Conservation (phyloP, 2,888 invertebrate genomes). For the Coelogynopora nodosa region DNA sequence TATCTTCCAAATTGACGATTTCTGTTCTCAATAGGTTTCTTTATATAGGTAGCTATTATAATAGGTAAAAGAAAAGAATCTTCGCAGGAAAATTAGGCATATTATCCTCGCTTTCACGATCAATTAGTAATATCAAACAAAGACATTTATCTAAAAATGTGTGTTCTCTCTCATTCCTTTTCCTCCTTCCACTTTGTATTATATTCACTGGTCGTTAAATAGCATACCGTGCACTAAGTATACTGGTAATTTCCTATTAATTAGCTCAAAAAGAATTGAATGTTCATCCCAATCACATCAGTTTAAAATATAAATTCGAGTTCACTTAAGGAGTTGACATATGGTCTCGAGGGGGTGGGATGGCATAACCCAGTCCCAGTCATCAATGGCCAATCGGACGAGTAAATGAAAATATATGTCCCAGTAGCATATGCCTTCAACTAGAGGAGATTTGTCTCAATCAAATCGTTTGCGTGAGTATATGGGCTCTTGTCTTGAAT, state of each 20-base stretch:
- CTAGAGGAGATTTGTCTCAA: neutral
- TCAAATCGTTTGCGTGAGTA: neutral
- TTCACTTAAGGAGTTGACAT: slow-evolving; percentile 23
- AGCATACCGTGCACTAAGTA: neutral
- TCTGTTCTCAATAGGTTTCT: no score
- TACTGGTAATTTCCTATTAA: neutral
- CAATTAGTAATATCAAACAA: neutral
- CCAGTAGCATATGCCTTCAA: neutral
- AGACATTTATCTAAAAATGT: neutral
- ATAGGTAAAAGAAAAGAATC: no score
- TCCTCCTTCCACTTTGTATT: neutral
- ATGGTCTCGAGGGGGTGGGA: neutral
- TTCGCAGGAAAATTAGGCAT: neutral
- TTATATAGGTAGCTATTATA: no score
- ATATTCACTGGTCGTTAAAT: no score
- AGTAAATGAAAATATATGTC: neutral
- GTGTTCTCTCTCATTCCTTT: neutral
- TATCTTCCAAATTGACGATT: no score
- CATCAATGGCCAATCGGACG: neutral
- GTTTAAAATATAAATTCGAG: slow-evolving; percentile 2
- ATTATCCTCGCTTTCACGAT: neutral
- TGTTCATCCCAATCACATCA: slow-evolving; percentile 1
- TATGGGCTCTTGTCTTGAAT: no score
- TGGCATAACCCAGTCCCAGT: neutral
- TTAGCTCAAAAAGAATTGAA: slow-evolving; percentile 17